A percentile compares a stretch with the other conserved stretches of the same genome.
phyloP scores from a whole-genome alignment of 2,797 vertebrate species.

The Momotus momota region DNA sequence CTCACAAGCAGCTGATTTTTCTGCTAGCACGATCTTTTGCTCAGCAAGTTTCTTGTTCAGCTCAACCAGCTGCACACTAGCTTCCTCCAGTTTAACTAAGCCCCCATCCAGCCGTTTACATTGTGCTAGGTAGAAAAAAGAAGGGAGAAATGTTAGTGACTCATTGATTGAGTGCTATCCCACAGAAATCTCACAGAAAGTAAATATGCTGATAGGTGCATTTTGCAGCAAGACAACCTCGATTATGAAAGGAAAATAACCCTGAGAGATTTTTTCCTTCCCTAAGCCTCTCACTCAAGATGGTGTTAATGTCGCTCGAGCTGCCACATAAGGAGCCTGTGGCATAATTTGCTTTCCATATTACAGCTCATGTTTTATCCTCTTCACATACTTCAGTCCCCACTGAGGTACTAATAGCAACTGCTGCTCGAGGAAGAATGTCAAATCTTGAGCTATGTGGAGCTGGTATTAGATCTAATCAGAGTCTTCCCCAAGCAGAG shows the following conservation, averaged over 20 bases:
- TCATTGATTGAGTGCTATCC: background rate
- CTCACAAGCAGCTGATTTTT: slow-evolving; percentile 91
- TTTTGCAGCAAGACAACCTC: background rate
- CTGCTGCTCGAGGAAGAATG: background rate
- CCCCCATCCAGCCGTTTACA: slow-evolving; percentile 92
- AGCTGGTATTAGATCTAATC: background rate
- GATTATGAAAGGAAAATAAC: background rate
- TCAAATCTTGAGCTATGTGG: background rate
- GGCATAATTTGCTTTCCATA: background rate
- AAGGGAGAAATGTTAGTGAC: background rate
- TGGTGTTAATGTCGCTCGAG: background rate
- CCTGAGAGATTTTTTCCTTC: background rate
- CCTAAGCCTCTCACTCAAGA: background rate
- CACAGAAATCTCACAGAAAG: background rate
- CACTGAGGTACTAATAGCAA: background rate
- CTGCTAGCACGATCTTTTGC: slow-evolving; percentile 91
- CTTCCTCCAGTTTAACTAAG: slow-evolving; percentile 94
- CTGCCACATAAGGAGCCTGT: background rate
- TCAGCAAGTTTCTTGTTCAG: slow-evolving; percentile 92
- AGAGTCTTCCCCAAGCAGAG: background rate
- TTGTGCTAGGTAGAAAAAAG: slow-evolving; percentile 81
- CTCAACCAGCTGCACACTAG: slow-evolving; percentile 88
- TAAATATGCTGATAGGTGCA: background rate
- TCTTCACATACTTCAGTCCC: background rate
- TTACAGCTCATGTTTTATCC: background rate